Evolutionary conservation across 92 coral and sea anemone genomes (phyloP), one percentile per base, ranked within the genome.

Genomic region (Porites divaricata): DNA sequence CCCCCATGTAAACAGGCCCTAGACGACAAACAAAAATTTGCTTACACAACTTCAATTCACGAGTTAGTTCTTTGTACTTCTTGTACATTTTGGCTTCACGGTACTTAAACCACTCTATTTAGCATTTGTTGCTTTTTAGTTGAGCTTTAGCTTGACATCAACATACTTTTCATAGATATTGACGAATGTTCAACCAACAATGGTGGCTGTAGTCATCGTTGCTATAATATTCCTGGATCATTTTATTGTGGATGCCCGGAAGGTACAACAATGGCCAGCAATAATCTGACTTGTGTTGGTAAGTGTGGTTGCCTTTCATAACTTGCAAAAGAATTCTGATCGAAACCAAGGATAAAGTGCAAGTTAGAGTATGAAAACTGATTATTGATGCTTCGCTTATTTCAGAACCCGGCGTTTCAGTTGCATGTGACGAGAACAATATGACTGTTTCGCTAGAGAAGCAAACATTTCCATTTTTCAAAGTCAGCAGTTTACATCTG

Each of bases 401-500:
- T 49, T 25, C 13, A 88, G 92, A 88, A 74, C 92, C 92, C 26
- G 85, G 92, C 21, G 78, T 88, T 23, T 17, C 71, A 12, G 92
- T 88, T 22, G 4, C 23, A 8, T 88, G 92, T 49, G 79, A 75
- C 22, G 77, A 78, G 58, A 67, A 61, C 49, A 75, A 59, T 63
- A 84, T 88, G 81, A 85, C 86, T 35, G 71, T 84, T 49, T 59
- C 75, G n/a, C 57, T 88, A 61, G 92, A 88, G 41, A 70, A 66
- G 65, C 59, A 62, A 23, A 53, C 75, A 28, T 88, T 88, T 28
- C 78, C 67, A 1, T 81, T 61, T 49, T 72, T 88, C 35, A 69
- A 78, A 5, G 73, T 64, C 17, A 19, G 21, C n/a, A 72, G 76
- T 0, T 50, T 88, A 35, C 92, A 72, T 41, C 70, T 88, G 15